Percentiles rank a stretch among this genome's conserved stretches.
Evolutionary conservation across 2,113 vertebrate genomes (phyloP).

Genomic region (Picathartes gymnocephalus): DNA sequence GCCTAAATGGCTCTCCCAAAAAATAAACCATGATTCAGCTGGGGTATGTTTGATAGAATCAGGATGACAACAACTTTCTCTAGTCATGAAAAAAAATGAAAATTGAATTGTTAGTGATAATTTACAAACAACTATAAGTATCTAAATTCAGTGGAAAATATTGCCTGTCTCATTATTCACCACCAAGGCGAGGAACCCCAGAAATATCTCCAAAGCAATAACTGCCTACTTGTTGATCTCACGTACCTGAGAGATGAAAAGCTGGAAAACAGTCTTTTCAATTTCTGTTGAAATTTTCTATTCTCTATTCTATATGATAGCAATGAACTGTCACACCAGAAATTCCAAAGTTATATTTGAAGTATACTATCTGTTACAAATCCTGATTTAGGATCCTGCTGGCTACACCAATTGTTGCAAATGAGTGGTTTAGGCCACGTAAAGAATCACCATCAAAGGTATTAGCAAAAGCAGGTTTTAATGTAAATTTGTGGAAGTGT

Average conservation of each 20-base stretch:
- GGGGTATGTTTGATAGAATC: neutral
- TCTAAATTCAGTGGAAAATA: neutral
- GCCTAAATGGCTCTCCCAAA: neutral
- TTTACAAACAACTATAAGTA: neutral
- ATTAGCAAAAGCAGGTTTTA: neutral
- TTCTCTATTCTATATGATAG: neutral
- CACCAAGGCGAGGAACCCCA: neutral
- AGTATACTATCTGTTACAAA: neutral
- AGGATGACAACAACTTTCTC: neutral
- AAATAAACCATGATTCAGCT: neutral
- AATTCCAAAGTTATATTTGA: neutral
- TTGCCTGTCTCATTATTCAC: neutral
- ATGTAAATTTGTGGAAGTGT: neutral
- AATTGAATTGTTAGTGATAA: neutral
- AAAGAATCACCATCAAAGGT: neutral
- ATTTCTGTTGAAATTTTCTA: neutral
- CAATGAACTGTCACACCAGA: neutral
- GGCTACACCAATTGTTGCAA: rapidly evolving
- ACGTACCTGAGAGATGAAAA: neutral
- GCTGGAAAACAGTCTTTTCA: neutral
- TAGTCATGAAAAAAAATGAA: neutral
- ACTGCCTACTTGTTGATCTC: neutral
- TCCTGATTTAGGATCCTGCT: neutral
- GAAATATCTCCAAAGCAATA: neutral
- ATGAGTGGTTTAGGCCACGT: neutral